Conservation (phyloP, 2,888 invertebrate genomes). For the Theretra japonica region DNA sequence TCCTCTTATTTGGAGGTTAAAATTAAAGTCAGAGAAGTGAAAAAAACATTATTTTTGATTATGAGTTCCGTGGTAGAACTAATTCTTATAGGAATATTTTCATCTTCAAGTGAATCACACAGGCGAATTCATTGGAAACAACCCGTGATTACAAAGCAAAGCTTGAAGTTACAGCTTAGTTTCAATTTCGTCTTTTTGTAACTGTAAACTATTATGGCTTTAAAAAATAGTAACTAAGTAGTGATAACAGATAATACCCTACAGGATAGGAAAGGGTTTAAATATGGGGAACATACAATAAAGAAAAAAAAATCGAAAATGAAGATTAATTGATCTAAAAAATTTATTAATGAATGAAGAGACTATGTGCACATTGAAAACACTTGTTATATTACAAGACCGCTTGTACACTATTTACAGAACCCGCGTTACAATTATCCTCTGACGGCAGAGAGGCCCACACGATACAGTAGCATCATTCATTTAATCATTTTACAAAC, state of each 20-base stretch:
- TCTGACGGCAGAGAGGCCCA: slow-evolving; percentile 44
- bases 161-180: too few relatives aligned
- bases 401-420: slow-evolving; percentile 82
- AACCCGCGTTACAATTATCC: slow-evolving; percentile 57
- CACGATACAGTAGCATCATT: slow-evolving; percentile 46
- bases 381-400: slow-evolving; percentile 81
- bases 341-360: slow-evolving; percentile 84
- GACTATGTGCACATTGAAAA: slow-evolving; percentile 85
- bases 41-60: too few relatives aligned
- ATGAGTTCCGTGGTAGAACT: too few relatives aligned
- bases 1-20: too few relatives aligned
- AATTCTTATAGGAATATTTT: too few relatives aligned
- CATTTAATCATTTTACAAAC: slow-evolving; percentile 63
- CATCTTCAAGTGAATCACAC: too few relatives aligned
- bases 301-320: slow-evolving; percentile 56
- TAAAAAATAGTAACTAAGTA: neutral
- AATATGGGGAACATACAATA: slow-evolving; percentile 33
- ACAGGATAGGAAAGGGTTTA: slow-evolving; percentile 10
- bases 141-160: too few relatives aligned
- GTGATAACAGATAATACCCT: neutral
- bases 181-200: too few relatives aligned
- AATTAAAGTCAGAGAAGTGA: too few relatives aligned
- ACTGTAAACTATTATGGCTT: too few relatives aligned
- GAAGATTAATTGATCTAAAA: slow-evolving; percentile 80
- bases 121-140: too few relatives aligned